Evolutionary conservation across 2,888 invertebrate species (phyloP), one percentile per base, ranked within the genome.

Genomic region (Balanococcus diminutus): DNA sequence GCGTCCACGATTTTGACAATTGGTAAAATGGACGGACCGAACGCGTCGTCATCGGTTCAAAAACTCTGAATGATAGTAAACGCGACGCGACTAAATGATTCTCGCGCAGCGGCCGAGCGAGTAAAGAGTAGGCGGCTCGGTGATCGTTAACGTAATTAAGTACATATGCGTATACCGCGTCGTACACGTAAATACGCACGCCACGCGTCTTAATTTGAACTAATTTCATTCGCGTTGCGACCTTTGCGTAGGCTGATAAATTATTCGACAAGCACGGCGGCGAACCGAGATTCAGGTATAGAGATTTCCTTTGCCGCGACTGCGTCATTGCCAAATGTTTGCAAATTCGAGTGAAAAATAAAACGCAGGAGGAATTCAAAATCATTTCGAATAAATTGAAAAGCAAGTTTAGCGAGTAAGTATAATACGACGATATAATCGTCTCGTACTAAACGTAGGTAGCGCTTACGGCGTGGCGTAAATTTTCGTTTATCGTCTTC

Each of bases 271-370:
- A 90, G 86, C 92, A 91, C 88, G 89, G 90, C 3, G 91, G 91
- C 1, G 91, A 91, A 0, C 90, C 91, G 3, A 89, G 91, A 86
- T 89, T 92, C 32, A 88, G 82, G 42, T 89, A 89, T 87, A 88
- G 89, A 81, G 88, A 89, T 86, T 89, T 89, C 22, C 87, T 90
- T 1, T 91, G 91, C 86, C 88, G 89, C 79, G 88, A 89, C 51
- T 93, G 93, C 89, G 92, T 92, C 0, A 89, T 89, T 84, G 89
- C 90, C 79, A 90, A 91, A 81, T 92, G 92, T 88, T 90, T 89
- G 84, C 88, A 90, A 75, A 89, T 91, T 19, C 89, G 91, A 46
- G 90, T 91, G 56, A 91, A 91, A 88, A 89, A 89, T 19, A 89
- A 90, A 84, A 89, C 92, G n/a, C 90, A 91, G 51, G 91, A 91